Conservation (phyloP, 1,140 invertebrate species). For the Halotydeus destructor region DNA sequence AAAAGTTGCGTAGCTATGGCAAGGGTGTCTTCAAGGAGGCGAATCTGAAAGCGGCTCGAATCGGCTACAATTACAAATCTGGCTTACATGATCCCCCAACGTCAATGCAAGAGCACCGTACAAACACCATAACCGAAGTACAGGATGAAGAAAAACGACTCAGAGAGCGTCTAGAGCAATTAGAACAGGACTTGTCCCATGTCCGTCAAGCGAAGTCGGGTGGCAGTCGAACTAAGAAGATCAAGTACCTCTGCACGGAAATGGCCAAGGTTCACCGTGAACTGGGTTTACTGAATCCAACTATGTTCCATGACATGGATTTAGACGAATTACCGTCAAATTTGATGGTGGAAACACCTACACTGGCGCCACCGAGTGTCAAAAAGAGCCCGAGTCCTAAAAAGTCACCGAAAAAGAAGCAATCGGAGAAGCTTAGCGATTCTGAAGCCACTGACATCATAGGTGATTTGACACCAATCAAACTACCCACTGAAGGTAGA, state of each 20-base stretch:
- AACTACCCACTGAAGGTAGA: constrained; percentile 3
- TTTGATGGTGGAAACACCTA: no score
- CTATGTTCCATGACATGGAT: not conserved
- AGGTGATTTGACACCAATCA: not conserved
- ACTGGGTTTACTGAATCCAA: not conserved
- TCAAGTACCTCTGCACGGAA: not conserved
- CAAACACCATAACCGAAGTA: not conserved
- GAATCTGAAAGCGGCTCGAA: constrained; percentile 43
- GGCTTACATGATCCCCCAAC: constrained; percentile 22
- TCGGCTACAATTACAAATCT: constrained; percentile 34
- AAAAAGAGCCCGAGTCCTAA: no score
- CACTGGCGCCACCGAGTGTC: no score
- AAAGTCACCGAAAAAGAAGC: no score
- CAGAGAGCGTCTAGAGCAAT: not conserved
- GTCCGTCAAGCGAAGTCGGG: not conserved
- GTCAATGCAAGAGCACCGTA: not conserved
- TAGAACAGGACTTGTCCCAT: not conserved
- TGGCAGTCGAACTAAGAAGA: not conserved
- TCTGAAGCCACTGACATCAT: constrained; percentile 2
- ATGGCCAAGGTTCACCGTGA: not conserved
- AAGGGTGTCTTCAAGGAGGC: constrained; percentile 29
- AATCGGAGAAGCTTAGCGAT: not conserved
- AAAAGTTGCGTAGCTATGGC: constrained; percentile 55
- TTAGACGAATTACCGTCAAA: not conserved
- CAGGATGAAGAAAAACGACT: not conserved